Conservation (phyloP, 2,113 vertebrate species). For the Camarhynchus parvulus region DNA sequence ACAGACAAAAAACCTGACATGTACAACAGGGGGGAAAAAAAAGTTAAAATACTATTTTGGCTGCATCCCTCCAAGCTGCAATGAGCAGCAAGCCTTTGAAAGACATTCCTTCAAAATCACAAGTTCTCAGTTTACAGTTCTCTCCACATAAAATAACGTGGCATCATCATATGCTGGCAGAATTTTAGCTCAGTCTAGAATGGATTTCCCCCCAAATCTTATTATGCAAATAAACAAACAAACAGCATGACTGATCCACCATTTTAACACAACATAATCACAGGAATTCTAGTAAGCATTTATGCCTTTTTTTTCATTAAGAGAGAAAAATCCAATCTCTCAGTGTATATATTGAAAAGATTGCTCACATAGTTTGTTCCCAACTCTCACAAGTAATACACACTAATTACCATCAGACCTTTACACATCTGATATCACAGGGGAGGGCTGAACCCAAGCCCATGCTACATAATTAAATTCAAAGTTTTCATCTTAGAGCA, state of each 20-base stretch:
- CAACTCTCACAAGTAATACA: background rate
- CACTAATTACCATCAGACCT: background rate
- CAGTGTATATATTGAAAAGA: background rate
- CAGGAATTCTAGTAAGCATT: background rate
- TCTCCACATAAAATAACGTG: background rate
- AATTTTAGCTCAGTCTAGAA: background rate
- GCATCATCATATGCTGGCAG: background rate
- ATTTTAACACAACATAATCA: background rate
- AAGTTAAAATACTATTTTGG: background rate
- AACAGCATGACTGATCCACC: background rate
- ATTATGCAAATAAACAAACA: background rate
- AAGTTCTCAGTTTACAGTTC: slow-evolving; percentile 25
- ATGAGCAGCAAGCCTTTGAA: background rate
- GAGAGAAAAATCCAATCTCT: fast-evolving
- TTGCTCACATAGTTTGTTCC: background rate
- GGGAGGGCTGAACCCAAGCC: background rate
- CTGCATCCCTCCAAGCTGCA: background rate
- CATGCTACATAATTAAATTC: background rate
- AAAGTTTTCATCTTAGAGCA: background rate
- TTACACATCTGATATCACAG: background rate
- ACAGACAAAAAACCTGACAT: background rate
- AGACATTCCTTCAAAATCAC: slow-evolving; percentile 15
- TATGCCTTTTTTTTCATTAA: background rate
- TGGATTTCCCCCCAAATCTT: background rate
- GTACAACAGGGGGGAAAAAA: fast-evolving